Evolutionary conservation across 2,888 invertebrate species (phyloP).

Genomic region (Torymus tubicola): DNA sequence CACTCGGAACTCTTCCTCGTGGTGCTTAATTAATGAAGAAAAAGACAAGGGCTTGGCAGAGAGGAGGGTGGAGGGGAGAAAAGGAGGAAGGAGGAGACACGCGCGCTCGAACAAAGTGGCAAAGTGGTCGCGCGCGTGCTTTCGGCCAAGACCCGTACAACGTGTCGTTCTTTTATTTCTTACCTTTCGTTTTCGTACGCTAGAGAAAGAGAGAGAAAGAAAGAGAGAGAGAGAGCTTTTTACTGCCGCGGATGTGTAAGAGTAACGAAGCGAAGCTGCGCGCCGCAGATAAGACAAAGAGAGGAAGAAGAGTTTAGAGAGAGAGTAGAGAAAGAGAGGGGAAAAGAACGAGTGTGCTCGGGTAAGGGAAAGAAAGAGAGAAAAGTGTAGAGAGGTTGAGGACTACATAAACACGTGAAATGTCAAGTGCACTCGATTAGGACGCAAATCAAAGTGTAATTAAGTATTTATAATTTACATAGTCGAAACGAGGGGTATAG

Average conservation of each 20-base stretch:
- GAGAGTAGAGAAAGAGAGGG: conserved; percentile 30
- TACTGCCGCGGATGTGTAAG: conserved; percentile 43
- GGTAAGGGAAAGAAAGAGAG: conserved; percentile 26
- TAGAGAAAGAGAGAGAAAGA: no score
- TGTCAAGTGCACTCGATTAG: conserved; percentile 46
- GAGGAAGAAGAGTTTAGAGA: conserved; percentile 1
- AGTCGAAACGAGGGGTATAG: not conserved
- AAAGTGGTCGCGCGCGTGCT: conserved; percentile 50
- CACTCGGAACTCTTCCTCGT: conserved; percentile 27
- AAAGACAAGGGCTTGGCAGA: not conserved
- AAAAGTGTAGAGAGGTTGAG: conserved; percentile 23
- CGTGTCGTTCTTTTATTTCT: no score
- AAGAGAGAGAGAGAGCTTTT: no score
- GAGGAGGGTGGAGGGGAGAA: not conserved
- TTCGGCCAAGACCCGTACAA: conserved; percentile 29
- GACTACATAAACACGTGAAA: conserved; percentile 12
- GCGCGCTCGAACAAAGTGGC: not conserved
- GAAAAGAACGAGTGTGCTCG: conserved; percentile 31
- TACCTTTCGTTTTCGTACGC: conserved; percentile 44
- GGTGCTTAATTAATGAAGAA: conserved; percentile 33
- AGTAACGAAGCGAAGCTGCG: no score
- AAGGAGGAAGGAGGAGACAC: not conserved
- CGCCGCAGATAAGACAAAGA: no score
- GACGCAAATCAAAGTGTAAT: conserved; percentile 58
- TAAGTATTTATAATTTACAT: conserved; percentile 55